phyloP scores from a whole-genome alignment of 2,888 invertebrate species.

The Eurois occulta region DNA sequence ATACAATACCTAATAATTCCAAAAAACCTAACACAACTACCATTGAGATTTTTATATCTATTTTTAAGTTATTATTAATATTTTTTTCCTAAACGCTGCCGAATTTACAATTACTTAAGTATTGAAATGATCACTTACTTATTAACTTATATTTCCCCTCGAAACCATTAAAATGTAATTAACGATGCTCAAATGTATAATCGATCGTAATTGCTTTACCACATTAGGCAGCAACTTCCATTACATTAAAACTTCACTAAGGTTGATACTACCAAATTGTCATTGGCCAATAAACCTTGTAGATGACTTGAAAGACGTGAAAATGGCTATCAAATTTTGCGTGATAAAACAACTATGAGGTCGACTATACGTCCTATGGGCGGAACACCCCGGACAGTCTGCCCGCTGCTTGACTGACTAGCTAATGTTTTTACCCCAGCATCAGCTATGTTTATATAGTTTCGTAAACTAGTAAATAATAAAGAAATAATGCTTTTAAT shows the following conservation, averaged over 20 bases:
- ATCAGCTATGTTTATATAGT: not conserved
- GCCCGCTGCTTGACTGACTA: not conserved
- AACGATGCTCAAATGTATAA: not conserved
- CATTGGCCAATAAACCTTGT: not conserved
- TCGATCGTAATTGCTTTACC: not conserved
- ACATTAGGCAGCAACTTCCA: not conserved
- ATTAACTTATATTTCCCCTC: not conserved
- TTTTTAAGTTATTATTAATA: constrained; percentile 44
- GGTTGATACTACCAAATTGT: not conserved
- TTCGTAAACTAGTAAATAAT: not conserved
- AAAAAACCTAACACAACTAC: constrained; percentile 77
- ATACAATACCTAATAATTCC: constrained; percentile 70
- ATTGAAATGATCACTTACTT: constrained; percentile 27
- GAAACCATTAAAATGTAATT: not conserved
- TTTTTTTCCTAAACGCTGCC: constrained; percentile 49
- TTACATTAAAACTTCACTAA: not conserved
- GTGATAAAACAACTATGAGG: not conserved
- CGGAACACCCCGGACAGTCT: not conserved
- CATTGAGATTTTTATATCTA: constrained; percentile 80
- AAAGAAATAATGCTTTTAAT: not conserved
- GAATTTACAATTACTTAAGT: constrained; percentile 17
- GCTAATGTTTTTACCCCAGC: not conserved
- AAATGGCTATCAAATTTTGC: not conserved
- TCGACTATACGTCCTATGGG: not conserved
- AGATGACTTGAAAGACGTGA: not conserved